Percentiles rank a stretch among this genome's conserved stretches.
Conservation (phyloP, 2,797 vertebrate genomes). For the Percopsis omiscomaycus region DNA sequence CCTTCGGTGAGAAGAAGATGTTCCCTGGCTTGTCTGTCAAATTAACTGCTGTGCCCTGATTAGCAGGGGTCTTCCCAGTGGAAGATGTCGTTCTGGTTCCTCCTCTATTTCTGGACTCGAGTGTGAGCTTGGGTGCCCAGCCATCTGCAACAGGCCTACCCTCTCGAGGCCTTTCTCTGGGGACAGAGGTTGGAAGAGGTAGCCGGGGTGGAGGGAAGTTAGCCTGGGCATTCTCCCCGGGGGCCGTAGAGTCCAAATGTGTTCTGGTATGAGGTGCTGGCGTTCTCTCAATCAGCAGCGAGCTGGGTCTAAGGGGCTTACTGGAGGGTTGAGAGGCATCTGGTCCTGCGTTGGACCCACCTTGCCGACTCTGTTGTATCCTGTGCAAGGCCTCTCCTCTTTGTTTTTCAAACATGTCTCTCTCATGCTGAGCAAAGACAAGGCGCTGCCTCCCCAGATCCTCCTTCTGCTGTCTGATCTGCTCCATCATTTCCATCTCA, state of each 20-base stretch:
- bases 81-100: slow-evolving; percentile 57
- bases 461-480: slow-evolving; percentile 87
- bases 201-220: slow-evolving; percentile 45
- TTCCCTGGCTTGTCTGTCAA: slow-evolving; percentile 72
- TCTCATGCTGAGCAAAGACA: slow-evolving; percentile 78
- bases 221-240: slow-evolving; percentile 18
- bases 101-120: slow-evolving; percentile 78
- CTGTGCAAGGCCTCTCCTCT: slow-evolving; percentile 77
- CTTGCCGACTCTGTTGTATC: slow-evolving; percentile 77
- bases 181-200: slow-evolving; percentile 58
- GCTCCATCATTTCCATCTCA: slow-evolving; percentile 94
- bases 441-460: slow-evolving; percentile 84
- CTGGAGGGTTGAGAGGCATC: slow-evolving; percentile 20
- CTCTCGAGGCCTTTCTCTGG: slow-evolving; percentile 72
- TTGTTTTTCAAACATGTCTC: slow-evolving; percentile 81
- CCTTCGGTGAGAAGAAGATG: slow-evolving; percentile 89
- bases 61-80: slow-evolving; percentile 61
- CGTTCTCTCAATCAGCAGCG: slow-evolving; percentile 65
- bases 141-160: slow-evolving; percentile 56
- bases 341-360: slow-evolving; percentile 29
- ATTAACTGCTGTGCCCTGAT: slow-evolving; percentile 66
- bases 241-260: slow-evolving; percentile 59
- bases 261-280: slow-evolving; percentile 63
- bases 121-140: slow-evolving; percentile 77
- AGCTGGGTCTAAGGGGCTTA: slow-evolving; percentile 72